These are phyloP conservation scores for Notocelia uddmanniana DNA, from an alignment of 2,888 invertebrate genomes.

Conservation along the genomic window DNA sequence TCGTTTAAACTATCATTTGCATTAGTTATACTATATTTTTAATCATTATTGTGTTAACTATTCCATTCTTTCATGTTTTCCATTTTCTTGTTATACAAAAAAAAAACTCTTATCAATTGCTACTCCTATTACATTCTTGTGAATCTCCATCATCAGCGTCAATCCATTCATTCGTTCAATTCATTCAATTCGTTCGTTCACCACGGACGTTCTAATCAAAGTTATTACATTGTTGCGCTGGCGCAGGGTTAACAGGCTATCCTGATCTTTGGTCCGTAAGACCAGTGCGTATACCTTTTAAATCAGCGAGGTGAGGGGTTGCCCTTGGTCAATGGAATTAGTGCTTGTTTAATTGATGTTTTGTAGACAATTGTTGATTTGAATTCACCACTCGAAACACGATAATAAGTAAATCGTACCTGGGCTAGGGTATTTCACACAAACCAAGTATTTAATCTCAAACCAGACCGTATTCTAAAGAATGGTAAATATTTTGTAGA, in stretches of 20 bases:
- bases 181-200: slow-evolving; percentile 59
- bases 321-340: slow-evolving; percentile 29
- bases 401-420: not conserved
- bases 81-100: not conserved
- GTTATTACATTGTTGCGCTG: slow-evolving; percentile 80
- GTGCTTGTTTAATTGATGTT: slow-evolving; percentile 33
- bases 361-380: slow-evolving; percentile 29
- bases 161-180: slow-evolving; percentile 46
- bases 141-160: not conserved
- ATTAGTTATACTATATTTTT: no score
- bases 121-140: slow-evolving; percentile 5
- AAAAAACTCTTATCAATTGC: not conserved
- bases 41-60: no score
- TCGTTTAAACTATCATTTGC: no score
- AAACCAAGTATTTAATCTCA: no score
- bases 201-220: slow-evolving; percentile 82
- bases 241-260: slow-evolving; percentile 81
- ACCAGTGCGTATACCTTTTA: slow-evolving; percentile 76
- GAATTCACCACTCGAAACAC: not conserved
- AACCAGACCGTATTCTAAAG: no score
- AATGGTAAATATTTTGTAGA: no score
- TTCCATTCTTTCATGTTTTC: no score
- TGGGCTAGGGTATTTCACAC: no score
- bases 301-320: slow-evolving; percentile 63
- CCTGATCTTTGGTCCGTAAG: slow-evolving; percentile 77